Percentiles rank a stretch among this genome's conserved stretches.
Conservation (phyloP, 2,797 vertebrate species). For the Lateolabrax maculatus region DNA sequence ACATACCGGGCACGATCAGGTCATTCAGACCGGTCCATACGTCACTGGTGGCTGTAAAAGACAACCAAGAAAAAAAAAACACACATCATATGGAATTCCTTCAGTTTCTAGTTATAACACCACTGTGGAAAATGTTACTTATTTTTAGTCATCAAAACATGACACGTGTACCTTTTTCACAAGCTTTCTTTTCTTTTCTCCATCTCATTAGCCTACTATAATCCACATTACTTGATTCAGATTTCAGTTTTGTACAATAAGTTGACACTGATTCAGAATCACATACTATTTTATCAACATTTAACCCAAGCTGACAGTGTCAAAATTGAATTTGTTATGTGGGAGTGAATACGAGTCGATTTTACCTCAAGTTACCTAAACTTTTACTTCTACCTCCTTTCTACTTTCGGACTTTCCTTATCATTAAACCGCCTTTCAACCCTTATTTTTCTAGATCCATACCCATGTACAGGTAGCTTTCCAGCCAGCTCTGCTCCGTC, state of each 20-base stretch:
- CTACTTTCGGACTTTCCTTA: background rate
- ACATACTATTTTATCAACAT: background rate
- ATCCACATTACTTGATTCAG: background rate
- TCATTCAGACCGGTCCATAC: constrained; percentile 87
- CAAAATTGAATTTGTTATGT: background rate
- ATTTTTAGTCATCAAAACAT: too few relatives aligned
- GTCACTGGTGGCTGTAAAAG: constrained; percentile 78
- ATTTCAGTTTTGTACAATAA: background rate
- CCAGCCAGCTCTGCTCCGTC: constrained; percentile 87
- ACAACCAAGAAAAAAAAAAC: background rate
- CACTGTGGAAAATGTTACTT: too few relatives aligned
- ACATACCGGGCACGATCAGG: constrained; percentile 73
- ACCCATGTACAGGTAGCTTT: constrained; percentile 87
- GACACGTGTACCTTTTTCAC: too few relatives aligned
- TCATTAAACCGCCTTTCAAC: background rate
- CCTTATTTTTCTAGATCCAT: constrained; percentile 17
- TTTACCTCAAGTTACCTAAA: background rate
- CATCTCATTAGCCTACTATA: background rate
- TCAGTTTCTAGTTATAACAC: too few relatives aligned
- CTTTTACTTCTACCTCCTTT: background rate
- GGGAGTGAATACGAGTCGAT: background rate
- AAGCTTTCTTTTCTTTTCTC: background rate
- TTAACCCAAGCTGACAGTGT: background rate
- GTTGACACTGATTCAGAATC: background rate
- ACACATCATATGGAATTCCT: background rate